Evolutionary conservation across 2,113 vertebrate species (phyloP).

Genomic region (Chionodraco myersi): DNA sequence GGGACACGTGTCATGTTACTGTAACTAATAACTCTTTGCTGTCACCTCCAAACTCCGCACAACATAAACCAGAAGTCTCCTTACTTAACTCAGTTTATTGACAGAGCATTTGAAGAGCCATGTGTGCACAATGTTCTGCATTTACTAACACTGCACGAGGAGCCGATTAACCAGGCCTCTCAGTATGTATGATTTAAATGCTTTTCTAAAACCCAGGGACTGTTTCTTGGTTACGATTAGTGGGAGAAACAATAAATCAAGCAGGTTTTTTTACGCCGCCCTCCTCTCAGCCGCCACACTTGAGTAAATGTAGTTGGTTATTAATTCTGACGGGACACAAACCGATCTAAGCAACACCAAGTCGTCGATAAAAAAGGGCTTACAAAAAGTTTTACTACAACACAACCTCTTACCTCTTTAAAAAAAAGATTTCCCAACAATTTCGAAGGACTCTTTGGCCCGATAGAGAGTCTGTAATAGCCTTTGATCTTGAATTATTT

Average conservation of each 20-base stretch:
- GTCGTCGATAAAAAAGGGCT: constrained; percentile 29
- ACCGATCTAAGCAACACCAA: constrained; percentile 52
- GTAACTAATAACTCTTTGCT: too few relatives aligned
- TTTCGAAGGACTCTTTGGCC: neutral
- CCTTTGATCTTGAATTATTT: constrained; percentile 14
- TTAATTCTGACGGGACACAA: constrained; percentile 45
- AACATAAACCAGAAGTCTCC: constrained; percentile 53
- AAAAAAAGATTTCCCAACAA: neutral
- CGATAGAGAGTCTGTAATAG: constrained; percentile 23
- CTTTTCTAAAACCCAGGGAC: constrained; percentile 55
- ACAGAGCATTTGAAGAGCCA: constrained; percentile 77
- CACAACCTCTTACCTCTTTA: too few relatives aligned
- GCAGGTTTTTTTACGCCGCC: constrained; percentile 27
- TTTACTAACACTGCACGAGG: constrained; percentile 21
- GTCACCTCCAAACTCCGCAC: constrained; percentile 17
- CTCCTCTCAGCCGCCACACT: neutral
- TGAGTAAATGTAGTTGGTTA: constrained; percentile 53
- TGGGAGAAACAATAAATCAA: constrained; percentile 65
- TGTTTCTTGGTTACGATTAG: constrained; percentile 26
- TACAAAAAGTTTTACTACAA: too few relatives aligned
- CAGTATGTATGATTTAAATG: constrained; percentile 42
- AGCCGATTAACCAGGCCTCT: too few relatives aligned
- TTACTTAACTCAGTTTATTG: constrained; percentile 80
- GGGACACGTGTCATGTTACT: too few relatives aligned
- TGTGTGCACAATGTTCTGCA: constrained; percentile 69